Percentiles rank a stretch among this genome's conserved stretches.
These are phyloP conservation scores for Drosophila maculinotata DNA, from an alignment of 2,888 invertebrate genomes.

Conservation along the genomic window DNA sequence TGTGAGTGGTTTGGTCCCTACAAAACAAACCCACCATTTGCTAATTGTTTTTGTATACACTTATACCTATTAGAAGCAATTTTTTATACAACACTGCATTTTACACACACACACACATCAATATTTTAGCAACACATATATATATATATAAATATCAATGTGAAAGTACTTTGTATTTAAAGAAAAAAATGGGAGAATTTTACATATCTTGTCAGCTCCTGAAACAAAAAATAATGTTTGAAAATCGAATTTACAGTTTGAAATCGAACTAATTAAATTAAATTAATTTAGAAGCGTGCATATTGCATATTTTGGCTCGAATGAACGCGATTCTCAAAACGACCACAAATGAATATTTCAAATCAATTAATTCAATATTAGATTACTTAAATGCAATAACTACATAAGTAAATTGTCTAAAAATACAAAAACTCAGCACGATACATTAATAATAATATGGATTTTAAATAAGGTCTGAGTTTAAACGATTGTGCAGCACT, in stretches of 20 bases:
- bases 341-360: conserved; percentile 37
- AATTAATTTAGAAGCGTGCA: conserved; percentile 20
- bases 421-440: conserved; percentile 31
- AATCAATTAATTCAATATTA: conserved; percentile 43
- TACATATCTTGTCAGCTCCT: conserved; percentile 44
- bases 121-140: conserved; percentile 29
- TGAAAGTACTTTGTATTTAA: conserved; percentile 41
- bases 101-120: conserved; percentile 30
- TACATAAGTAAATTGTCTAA: conserved; percentile 45
- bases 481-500: conserved; percentile 62
- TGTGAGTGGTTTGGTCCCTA: conserved; percentile 29
- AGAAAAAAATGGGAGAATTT: conserved; percentile 32
- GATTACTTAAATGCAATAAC: conserved; percentile 22
- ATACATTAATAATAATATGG: conserved; percentile 24
- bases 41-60: conserved; percentile 23
- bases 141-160: conserved; percentile 35
- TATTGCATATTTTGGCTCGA: conserved; percentile 48
- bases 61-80: conserved; percentile 19
- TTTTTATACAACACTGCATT: conserved; percentile 24
- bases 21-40: conserved; percentile 48
- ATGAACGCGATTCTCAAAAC: conserved; percentile 26
- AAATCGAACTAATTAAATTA: conserved; percentile 21
- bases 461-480: conserved; percentile 45
- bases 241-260: conserved; percentile 51
- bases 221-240: conserved; percentile 15